phyloP scores from a whole-genome alignment of 2,113 vertebrate species.

The Pogona vitticeps region DNA sequence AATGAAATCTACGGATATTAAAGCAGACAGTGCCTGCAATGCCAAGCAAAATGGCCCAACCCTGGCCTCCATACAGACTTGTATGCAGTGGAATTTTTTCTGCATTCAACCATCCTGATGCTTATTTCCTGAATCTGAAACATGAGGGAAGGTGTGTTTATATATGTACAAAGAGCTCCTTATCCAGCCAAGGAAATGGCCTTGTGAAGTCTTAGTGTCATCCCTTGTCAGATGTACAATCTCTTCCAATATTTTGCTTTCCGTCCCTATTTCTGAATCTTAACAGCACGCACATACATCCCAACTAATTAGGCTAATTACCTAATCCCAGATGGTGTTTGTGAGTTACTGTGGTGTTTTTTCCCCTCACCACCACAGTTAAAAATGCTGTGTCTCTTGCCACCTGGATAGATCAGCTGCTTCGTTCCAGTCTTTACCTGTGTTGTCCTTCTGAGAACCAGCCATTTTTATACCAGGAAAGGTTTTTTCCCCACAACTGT shows the following conservation, averaged over 20 bases:
- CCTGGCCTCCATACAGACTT: neutral
- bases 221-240: neutral
- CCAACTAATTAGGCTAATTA: slow-evolving; percentile 1
- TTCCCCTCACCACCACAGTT: neutral
- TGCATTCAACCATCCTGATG: neutral
- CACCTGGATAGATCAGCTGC: neutral
- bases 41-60: neutral
- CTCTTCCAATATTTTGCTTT: neutral
- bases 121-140: neutral
- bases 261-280: accelerated
- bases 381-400: neutral
- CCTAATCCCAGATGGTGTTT: slow-evolving; percentile 1
- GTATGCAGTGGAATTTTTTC: neutral
- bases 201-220: neutral
- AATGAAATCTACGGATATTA: slow-evolving; percentile 95
- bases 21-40: neutral
- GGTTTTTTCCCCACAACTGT: neutral
- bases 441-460: neutral
- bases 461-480: neutral
- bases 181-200: neutral
- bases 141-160: neutral
- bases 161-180: neutral
- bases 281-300: slow-evolving; percentile 4
- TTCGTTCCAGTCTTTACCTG: neutral
- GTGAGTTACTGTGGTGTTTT: neutral